Evolutionary conservation across 2,797 vertebrate genomes (phyloP).

Genomic region (Tragelaphus oryx): DNA sequence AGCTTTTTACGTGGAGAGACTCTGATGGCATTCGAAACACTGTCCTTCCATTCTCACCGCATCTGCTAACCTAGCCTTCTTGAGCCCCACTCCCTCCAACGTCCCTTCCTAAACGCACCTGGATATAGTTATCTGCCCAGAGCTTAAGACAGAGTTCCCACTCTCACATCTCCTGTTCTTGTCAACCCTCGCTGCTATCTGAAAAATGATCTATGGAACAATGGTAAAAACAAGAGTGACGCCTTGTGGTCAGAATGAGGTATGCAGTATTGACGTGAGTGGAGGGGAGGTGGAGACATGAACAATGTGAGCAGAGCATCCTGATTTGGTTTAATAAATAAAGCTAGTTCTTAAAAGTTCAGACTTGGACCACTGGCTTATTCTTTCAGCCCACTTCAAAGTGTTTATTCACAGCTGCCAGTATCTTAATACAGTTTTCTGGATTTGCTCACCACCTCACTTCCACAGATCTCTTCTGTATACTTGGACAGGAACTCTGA

Average conservation of each 20-base stretch:
- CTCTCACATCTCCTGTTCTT: not conserved
- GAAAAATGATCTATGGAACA: not conserved
- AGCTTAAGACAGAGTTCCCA: not conserved
- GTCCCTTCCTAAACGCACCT: not conserved
- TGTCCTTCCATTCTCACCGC: not conserved
- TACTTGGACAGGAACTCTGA: not conserved
- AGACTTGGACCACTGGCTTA: not conserved
- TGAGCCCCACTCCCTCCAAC: not conserved
- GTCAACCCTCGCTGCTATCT: not conserved
- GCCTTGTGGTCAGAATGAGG: slow-evolving; percentile 49
- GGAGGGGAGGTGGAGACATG: not conserved
- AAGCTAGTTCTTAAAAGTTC: slow-evolving; percentile 10
- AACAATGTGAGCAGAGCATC: not conserved
- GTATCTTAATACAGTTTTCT: not conserved
- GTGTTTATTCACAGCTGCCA: not conserved
- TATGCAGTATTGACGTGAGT: not conserved
- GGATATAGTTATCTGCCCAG: not conserved
- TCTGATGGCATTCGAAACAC: slow-evolving; percentile 54
- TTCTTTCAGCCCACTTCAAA: not conserved
- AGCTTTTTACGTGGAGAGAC: slow-evolving; percentile 74
- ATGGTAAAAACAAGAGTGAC: slow-evolving; percentile 42
- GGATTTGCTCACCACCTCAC: not conserved
- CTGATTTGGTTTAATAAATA: slow-evolving; percentile 45
- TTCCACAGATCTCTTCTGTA: not conserved
- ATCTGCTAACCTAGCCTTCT: not conserved